Percentiles rank a stretch among this genome's conserved stretches.
phyloP scores from a whole-genome alignment of 2,888 invertebrate genomes.

The Eurois occulta region DNA sequence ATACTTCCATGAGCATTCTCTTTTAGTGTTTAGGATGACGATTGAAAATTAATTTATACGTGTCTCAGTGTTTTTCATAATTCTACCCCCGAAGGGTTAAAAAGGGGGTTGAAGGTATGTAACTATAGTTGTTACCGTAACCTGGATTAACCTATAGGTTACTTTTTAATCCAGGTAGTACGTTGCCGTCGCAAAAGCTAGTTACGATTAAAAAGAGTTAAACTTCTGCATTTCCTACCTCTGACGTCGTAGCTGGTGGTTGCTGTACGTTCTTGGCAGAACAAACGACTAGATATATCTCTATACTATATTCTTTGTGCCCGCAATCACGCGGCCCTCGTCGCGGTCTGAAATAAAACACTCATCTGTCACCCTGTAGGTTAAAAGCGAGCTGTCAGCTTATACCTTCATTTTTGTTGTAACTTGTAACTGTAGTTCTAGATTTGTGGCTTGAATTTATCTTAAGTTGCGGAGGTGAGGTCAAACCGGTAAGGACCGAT shows the following conservation, averaged over 20 bases:
- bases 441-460: neutral
- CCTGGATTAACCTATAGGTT: no score
- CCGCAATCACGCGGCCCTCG: slow-evolving; percentile 44
- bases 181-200: no score
- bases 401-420: slow-evolving; percentile 6
- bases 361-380: slow-evolving; percentile 36
- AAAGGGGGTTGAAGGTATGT: no score
- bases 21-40: no score
- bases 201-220: neutral
- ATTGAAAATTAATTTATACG: no score
- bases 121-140: no score
- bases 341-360: slow-evolving; percentile 54
- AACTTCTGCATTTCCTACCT: slow-evolving; percentile 32
- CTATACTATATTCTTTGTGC: slow-evolving; percentile 45
- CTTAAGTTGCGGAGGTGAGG: no score
- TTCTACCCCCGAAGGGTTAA: no score
- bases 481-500: no score
- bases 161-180: no score
- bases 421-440: neutral
- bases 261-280: slow-evolving; percentile 27
- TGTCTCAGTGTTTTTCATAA: no score
- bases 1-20: no score
- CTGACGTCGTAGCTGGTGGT: neutral
- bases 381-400: slow-evolving; percentile 9
- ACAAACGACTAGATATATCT: slow-evolving; percentile 45